phyloP scores from a whole-genome alignment of 2,113 vertebrate genomes.

The Catharus fuscescens region DNA sequence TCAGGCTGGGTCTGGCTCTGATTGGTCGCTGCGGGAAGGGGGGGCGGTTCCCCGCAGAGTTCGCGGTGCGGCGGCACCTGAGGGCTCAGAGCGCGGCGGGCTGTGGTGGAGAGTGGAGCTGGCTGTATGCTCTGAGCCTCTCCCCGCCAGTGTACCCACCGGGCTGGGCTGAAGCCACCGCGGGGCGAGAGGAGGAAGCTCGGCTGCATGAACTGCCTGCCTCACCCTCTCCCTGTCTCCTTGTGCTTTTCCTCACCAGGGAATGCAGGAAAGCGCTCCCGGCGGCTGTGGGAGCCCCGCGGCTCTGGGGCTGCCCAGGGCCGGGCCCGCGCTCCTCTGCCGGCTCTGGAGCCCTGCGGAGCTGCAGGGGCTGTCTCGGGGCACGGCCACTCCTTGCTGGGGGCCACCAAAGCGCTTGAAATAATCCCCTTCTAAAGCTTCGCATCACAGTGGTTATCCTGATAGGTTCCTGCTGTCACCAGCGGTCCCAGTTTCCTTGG shows the following conservation, averaged over 20 bases:
- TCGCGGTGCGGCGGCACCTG: fast-evolving
- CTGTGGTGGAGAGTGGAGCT: fast-evolving
- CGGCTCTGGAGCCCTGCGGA: background rate
- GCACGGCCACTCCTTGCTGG: fast-evolving
- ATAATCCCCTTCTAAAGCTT: fast-evolving
- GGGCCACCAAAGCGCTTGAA: fast-evolving
- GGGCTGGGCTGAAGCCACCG: background rate
- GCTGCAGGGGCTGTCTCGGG: fast-evolving
- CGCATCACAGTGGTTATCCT: fast-evolving
- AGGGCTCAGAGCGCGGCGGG: background rate
- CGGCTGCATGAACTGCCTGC: background rate
- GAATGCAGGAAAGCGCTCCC: fast-evolving
- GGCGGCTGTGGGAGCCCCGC: background rate
- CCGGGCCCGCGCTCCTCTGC: background rate
- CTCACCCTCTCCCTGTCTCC: too few species aligned
- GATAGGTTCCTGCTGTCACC: fast-evolving
- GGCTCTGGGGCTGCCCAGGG: fast-evolving
- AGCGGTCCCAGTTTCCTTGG: fast-evolving
- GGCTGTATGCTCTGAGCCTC: fast-evolving
- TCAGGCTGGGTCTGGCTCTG: fast-evolving
- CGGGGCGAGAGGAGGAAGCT: too few species aligned
- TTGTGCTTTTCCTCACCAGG: fast-evolving
- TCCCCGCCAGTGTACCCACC: fast-evolving
- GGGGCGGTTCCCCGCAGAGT: fast-evolving
- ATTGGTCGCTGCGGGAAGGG: fast-evolving